Evolutionary conservation across 2,888 invertebrate species (phyloP), one percentile per base, ranked within the genome.

Genomic region (Cantharis nigra): DNA sequence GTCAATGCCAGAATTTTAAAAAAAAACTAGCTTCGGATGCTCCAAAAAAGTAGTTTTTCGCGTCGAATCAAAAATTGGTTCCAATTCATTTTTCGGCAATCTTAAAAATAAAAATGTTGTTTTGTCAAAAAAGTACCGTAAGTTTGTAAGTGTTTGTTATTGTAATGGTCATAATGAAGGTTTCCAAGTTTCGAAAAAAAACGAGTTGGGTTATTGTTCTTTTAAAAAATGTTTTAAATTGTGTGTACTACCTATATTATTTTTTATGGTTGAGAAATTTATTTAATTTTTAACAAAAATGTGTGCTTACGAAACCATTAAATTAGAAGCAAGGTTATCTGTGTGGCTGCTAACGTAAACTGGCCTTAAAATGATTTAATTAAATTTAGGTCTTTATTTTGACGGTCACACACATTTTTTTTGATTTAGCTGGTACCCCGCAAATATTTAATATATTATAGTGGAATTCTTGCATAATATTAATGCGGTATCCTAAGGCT

Each of bases 311-410:
- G 63, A 71, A 71, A 63, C 63, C 71, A 67, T 64, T 26, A 71
- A 71, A 71, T 71, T 71, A 26, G 63, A 63, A 14, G 71, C 71
- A 71, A 71, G 64, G 71, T 71, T 71, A 70, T 49, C 49, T 49
- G 23, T 67, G 65, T 23, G 20, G 23, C 65, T 13, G 13, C 65
- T 26, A 67, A 67, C 65, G 26, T 26, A 67, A 67, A 67, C 65
- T 67, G 65, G 26, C 65, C 65, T 67, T 26, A 67, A 67, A 67
- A 26, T 20, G 64, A 49, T 49, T 49, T 49, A 49, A 49, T 49
- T 49, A 49, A 49, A 49, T 49, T 49, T 49, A n/a, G 49, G 49
- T 49, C 49, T 49, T 49, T 49, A 49, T 49, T 49, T 49, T 49
- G 49, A 49, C 49, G 49, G 49, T 49, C 49, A 49, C 49, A 49